A percentile compares a stretch with the other conserved stretches of the same genome.
phyloP scores from a whole-genome alignment of 1,140 invertebrate species.

The Hyles vespertilio region DNA sequence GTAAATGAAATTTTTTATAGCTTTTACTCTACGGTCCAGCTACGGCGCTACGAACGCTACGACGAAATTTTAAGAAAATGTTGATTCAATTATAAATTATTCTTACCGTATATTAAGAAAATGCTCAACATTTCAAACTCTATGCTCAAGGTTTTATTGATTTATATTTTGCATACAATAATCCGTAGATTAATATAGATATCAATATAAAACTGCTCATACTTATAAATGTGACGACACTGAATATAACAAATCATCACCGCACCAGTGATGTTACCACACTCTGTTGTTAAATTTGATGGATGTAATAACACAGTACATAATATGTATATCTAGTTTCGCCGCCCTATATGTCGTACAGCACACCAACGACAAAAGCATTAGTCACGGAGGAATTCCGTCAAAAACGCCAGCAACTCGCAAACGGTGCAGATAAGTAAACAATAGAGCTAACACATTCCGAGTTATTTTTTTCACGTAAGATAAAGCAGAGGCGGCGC shows the following conservation, averaged over 20 bases:
- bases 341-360: background rate
- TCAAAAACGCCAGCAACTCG: conserved; percentile 12
- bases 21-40: conserved; percentile 5
- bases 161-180: too few species aligned
- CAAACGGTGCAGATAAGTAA: conserved; percentile 17
- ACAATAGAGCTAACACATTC: conserved; percentile 30
- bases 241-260: conserved; percentile 22
- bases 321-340: too few species aligned
- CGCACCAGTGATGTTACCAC: conserved; percentile 62
- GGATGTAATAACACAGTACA: too few species aligned
- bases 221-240: too few species aligned
- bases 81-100: conserved; percentile 14
- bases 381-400: conserved; percentile 14
- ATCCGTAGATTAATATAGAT: too few species aligned
- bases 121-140: too few species aligned
- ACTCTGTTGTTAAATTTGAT: conserved; percentile 42
- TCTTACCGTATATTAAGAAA: too few species aligned
- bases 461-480: conserved; percentile 44
- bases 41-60: conserved; percentile 18
- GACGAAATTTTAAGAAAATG: background rate
- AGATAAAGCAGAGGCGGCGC: conserved; percentile 27
- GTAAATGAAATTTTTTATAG: too few species aligned
- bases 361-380: background rate
- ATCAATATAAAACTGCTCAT: too few species aligned
- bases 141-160: too few species aligned